Conservation (phyloP, 2,113 vertebrate genomes). For the Salvelinus alpinus region DNA sequence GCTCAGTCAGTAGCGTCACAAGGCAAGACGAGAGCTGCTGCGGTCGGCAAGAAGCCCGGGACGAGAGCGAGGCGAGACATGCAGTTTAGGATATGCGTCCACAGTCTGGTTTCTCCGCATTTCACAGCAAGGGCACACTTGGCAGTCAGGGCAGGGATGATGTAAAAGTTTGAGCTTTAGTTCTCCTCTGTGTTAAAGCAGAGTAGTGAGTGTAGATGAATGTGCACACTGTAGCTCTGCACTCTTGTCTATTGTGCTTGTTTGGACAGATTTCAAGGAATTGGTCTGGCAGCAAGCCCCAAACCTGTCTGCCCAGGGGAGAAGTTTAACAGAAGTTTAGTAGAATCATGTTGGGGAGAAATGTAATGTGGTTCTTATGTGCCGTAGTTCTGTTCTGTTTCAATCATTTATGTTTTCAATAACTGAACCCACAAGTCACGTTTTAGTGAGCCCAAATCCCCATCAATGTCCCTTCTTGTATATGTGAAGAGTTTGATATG, state of each 20-base stretch:
- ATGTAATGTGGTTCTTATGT: not conserved
- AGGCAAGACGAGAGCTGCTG: not conserved
- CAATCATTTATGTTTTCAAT: not conserved
- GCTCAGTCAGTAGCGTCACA: not conserved
- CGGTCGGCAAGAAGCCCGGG: not conserved
- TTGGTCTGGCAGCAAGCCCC: constrained; percentile 39
- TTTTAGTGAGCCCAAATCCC: not conserved
- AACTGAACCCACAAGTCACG: constrained; percentile 16
- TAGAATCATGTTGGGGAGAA: not conserved
- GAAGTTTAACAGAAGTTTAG: not conserved
- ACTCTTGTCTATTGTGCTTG: constrained; percentile 13
- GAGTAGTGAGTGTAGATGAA: not conserved
- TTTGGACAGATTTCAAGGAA: constrained; percentile 39
- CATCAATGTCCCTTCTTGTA: not conserved
- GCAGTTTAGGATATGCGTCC: not conserved
- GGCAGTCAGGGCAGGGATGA: not conserved
- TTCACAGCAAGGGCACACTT: constrained; percentile 6
- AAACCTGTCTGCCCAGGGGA: constrained; percentile 14
- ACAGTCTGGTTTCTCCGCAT: constrained; percentile 15
- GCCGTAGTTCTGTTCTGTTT: not conserved
- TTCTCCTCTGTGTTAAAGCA: constrained; percentile 4
- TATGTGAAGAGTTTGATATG: not conserved
- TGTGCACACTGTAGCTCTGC: not conserved
- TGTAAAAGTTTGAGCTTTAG: not conserved
- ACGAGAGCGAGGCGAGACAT: not conserved